Evolutionary conservation across 2,888 invertebrate genomes (phyloP), one percentile per base, ranked within the genome.

Genomic region (Deilephila elpenor): DNA sequence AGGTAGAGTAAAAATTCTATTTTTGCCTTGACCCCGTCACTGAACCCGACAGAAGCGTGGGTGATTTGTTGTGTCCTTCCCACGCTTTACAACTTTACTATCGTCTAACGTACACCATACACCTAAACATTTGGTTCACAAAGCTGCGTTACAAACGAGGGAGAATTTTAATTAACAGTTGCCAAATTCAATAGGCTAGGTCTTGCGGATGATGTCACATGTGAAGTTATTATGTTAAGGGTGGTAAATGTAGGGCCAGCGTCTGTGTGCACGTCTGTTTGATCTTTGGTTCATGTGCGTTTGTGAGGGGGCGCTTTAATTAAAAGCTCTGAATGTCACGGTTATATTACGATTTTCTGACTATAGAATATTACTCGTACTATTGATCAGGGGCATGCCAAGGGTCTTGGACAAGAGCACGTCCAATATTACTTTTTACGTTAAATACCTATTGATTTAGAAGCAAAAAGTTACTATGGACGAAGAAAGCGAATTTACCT

Each of bases 321-420:
- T 56, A 56, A 56, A n/a, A n/a, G 56, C 56, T 56, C 56, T 17
- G n/a, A 56, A 56, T 56, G 56, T 44, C 56, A n/a, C 56, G 56
- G n/a, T 56, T 56, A 17, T n/a, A n/a, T 56, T n/a, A n/a, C 2
- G 6, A n/a, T n/a, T 19, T 56, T 56, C 19, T 56, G n/a, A 56
- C 7, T 56, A 19, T 56, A 5, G 6, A n/a, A 6, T 44, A n/a
- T n/a, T 56, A 5, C 3, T 5, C 3, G 19, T 56, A 1, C 5
- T 32, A 5, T 32, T 32, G 32, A 5, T 32, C 5, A 32, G 32
- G 1, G 25, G 25, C 25, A 1, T 25, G 25, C 25, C 25, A 1
- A 25, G 25, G 25, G 25, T 25, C 1, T 25, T 25, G 25, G 25
- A 25, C 25, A 25, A 25, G 25, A 1, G 25, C 1, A 25, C 0